Conservation (phyloP, 2,113 vertebrate genomes). For the Centropus bengalensis region DNA sequence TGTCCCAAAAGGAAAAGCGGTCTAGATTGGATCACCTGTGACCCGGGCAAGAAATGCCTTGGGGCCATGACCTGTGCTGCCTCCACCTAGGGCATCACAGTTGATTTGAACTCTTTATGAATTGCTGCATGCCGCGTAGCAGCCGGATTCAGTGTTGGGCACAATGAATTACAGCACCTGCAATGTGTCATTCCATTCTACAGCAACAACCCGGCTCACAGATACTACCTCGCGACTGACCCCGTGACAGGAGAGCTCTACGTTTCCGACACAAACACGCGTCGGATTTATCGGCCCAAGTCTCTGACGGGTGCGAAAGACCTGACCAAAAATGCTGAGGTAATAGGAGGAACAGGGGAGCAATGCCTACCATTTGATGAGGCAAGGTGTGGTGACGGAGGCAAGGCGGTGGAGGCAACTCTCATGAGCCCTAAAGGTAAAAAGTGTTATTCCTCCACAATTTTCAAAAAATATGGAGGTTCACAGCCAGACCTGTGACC, state of each 20-base stretch:
- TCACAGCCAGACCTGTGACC: neutral
- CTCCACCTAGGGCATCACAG: neutral
- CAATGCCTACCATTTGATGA: conserved; percentile 97
- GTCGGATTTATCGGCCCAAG: conserved; percentile 91
- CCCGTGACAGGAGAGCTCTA: conserved; percentile 92
- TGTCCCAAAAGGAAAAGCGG: neutral
- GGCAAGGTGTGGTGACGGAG: conserved; percentile 94
- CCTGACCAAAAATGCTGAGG: conserved; percentile 89
- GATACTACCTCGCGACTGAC: conserved; percentile 94
- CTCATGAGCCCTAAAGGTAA: conserved; percentile 98
- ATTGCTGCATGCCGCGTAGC: neutral
- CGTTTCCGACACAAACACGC: conserved; percentile 95
- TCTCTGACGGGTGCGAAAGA: conserved; percentile 85
- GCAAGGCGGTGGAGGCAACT: conserved; percentile 91
- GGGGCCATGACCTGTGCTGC: neutral
- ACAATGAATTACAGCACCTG: neutral
- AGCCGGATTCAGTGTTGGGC: neutral
- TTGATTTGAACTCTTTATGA: neutral
- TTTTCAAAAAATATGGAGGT: neutral
- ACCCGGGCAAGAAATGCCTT: neutral
- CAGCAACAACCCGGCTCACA: conserved; percentile 97
- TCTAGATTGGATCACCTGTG: neutral
- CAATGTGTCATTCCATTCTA: conserved; percentile 15
- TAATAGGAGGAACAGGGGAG: conserved; percentile 93
- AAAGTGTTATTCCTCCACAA: neutral